Base-by-base conservation (phyloP, 2,888 invertebrate species). In the Thereva nobilitata region DNA sequence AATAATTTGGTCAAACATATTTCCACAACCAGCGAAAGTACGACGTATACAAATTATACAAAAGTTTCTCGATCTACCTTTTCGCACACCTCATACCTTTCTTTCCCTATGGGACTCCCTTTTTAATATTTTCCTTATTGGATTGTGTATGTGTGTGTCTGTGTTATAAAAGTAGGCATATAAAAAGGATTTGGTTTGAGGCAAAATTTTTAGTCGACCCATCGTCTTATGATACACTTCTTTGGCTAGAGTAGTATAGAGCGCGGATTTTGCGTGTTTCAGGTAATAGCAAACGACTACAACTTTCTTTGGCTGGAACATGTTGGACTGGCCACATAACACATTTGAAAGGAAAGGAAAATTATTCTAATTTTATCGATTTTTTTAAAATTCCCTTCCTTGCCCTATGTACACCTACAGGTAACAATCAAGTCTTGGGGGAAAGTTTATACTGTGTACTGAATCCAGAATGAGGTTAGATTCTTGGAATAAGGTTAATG, bases 201-300 rank as follows among this genome's bases (percentile, higher is more conserved):
- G 61, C 5, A 57, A 61, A 49, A 61, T 59, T 23, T 23, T 23
- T 23, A 23, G 23, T 23, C 23, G 23, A 23, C 23, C 23, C 23
- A 23, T 23, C 23, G 23, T 23, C 23, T 23, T 23, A 23, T 23
- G 23, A 23, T 23, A 23, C 23, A 2, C 23, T 50, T 61, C 50
- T 9, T 8, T 61, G 37, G 12, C 59, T 12, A 12, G 47, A 42
- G 53, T 63, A 61, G 55, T 65, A 54, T 54, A 68, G 23, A 23
- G 23, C 23, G 67, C 49, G 57, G 67, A 69, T 69, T 69, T 69
- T 69, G 69, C 69, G 69, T 69, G 69, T 59, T 65, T 56, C 56
- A 34, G 23, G 23, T 23, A 23, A 23, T 23, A 41, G 42, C 41
- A 41, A 12, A 45, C 34, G 9, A 53, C 10, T 35, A 64, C 42